Base-by-base conservation (phyloP, 2,888 invertebrate genomes). In the Ormyrus rosae region DNA sequence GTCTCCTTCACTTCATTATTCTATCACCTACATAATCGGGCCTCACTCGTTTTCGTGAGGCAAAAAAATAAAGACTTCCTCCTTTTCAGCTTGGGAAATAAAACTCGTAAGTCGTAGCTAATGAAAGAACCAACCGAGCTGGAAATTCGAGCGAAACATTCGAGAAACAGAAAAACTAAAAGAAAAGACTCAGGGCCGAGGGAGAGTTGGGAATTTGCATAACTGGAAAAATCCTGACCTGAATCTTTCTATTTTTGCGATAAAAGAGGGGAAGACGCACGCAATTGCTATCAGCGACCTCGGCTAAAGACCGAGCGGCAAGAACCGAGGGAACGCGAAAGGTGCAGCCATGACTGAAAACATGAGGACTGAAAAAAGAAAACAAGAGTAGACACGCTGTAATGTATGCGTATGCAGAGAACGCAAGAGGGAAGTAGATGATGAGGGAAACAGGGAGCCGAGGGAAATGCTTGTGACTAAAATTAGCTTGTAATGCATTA, bases 1-100 rank as follows among this genome's bases (percentile, higher is more conserved):
- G 70, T 79, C 74, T 48, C 13, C 60, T 77, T 48, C 65, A 78
- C 81, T 81, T 75, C 61, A 78, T 81, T 81, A 78, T 81, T 63
- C 81, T 68, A 63, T 76, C 78, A 72, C 68, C 63, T 75, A 63
- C 75, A 67, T 78, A 81, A 81, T 78, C 67, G 61, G 64, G 56
- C 65, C 45, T 58, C 70, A 46, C 76, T 68, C 68, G 58, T 68
- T 68, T 73, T n/a, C 10, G 53, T n/a, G 19, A 45, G 13, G 45
- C 55, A n/a, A 45, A 71, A 11, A 72, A 19, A 64, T 53, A 60
- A 48, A 61, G 60, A 34, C 34, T 34, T 34, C 34, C 34, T 34
- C 34, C 34, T 34, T 34, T 34, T 34, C 34, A 34, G 34, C 34
- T 4, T 0, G 34, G n/a, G 45, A n/a, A 13, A 53, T 45, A 46